These are phyloP conservation scores for Gryllus longicercus DNA, from an alignment of 2,888 invertebrate species.

Conservation along the genomic window DNA sequence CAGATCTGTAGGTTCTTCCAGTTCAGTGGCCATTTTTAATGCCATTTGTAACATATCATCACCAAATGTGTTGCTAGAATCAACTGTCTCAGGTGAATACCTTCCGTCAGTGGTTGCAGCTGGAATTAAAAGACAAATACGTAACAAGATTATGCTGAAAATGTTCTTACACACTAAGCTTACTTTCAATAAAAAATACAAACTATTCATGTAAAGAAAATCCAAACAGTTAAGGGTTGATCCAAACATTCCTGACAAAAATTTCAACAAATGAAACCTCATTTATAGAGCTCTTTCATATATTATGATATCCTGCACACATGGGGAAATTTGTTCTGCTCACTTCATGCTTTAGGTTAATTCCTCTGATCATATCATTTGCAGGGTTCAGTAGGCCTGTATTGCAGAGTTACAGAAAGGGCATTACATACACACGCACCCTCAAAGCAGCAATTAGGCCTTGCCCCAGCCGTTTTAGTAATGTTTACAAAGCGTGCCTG, in stretches of 20 bases:
- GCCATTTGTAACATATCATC: slow-evolving; percentile 85
- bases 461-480: no score
- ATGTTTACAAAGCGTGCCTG: no score
- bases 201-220: background rate
- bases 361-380: no score
- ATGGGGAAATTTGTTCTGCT: no score
- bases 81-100: slow-evolving; percentile 60
- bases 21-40: slow-evolving; percentile 75
- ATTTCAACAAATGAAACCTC: background rate
- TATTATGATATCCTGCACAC: no score
- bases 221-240: background rate
- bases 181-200: no score
- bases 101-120: slow-evolving; percentile 32
- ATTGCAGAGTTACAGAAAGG: no score
- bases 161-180: background rate
- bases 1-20: slow-evolving; percentile 79
- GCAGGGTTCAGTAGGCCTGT: no score
- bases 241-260: background rate
- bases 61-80: slow-evolving; percentile 64
- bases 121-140: slow-evolving; percentile 17
- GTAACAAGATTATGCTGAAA: background rate
- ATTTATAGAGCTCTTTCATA: no score
- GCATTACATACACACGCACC: no score
- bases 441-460: no score
- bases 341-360: no score